Percentiles rank a stretch among this genome's conserved stretches.
Conservation (phyloP, 2,797 vertebrate genomes). For the Gorsachius magnificus region DNA sequence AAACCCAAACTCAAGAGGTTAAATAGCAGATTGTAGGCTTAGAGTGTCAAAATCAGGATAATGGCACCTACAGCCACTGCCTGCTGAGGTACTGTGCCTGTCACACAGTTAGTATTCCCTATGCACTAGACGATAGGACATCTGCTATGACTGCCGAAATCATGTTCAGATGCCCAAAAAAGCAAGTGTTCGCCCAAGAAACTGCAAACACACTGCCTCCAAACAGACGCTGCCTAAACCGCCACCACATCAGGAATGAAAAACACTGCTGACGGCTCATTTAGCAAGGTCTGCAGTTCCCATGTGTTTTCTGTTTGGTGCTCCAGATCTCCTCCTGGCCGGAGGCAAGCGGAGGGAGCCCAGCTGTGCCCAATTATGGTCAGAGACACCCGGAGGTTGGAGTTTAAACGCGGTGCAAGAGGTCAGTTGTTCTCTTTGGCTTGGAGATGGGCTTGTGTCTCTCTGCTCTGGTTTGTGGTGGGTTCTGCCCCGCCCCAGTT, state of each 20-base stretch:
- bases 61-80: neutral
- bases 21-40: neutral
- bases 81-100: neutral
- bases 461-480: neutral
- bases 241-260: neutral
- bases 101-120: neutral
- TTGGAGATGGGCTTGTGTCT: neutral
- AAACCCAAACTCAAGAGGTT: neutral
- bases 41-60: neutral
- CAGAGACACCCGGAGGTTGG: neutral
- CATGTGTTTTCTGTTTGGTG: constrained; percentile 44
- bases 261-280: neutral
- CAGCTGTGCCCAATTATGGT: constrained; percentile 59
- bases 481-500: too few species aligned
- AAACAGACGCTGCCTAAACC: neutral
- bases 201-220: neutral
- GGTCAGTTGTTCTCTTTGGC: neutral
- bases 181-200: neutral
- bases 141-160: neutral
- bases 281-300: constrained; percentile 25
- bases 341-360: neutral
- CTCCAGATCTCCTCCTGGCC: neutral
- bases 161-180: neutral
- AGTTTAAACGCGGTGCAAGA: neutral
- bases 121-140: neutral